Evolutionary conservation across 2,797 vertebrate species (phyloP).

Genomic region (Falco columbarius): DNA sequence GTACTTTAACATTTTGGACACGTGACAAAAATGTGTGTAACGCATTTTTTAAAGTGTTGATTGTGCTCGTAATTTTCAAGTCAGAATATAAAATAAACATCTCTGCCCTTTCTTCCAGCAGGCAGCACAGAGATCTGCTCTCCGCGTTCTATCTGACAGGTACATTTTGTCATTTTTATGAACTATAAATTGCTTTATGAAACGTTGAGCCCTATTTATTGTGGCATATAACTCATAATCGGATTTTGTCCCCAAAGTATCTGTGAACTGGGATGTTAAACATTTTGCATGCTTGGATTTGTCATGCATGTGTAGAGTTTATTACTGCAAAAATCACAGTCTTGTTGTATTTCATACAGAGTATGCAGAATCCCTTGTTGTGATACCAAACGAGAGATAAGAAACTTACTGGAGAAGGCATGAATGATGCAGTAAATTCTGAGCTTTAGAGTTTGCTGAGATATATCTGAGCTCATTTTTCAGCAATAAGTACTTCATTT

Average conservation of each 20-base stretch:
- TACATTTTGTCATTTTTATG: slow-evolving; percentile 87
- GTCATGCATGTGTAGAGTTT: slow-evolving; percentile 81
- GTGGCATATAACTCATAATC: slow-evolving; percentile 84
- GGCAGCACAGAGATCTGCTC: slow-evolving; percentile 82
- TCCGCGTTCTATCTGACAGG: slow-evolving; percentile 82
- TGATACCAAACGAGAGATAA: slow-evolving; percentile 73
- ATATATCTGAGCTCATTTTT: slow-evolving; percentile 75
- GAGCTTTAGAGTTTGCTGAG: slow-evolving; percentile 70
- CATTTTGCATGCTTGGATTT: slow-evolving; percentile 82
- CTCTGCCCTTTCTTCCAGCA: slow-evolving; percentile 84
- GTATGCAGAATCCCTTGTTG: slow-evolving; percentile 77
- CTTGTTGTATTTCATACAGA: slow-evolving; percentile 78
- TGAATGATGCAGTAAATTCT: slow-evolving; percentile 75
- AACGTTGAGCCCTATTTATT: slow-evolving; percentile 83
- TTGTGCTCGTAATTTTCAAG: slow-evolving; percentile 78
- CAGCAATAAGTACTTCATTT: slow-evolving; percentile 77
- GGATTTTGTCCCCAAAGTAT: slow-evolving; percentile 81
- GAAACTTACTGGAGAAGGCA: slow-evolving; percentile 68
- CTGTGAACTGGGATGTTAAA: slow-evolving; percentile 80
- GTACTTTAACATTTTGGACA: slow-evolving; percentile 71
- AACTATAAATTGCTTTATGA: slow-evolving; percentile 86
- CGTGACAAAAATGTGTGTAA: slow-evolving; percentile 74
- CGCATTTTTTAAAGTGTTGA: slow-evolving; percentile 72
- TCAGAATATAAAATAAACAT: slow-evolving; percentile 84
- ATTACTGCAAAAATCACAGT: slow-evolving; percentile 74